Evolutionary conservation across 2,888 invertebrate genomes (phyloP).

Genomic region (Zygogramma bicolorata): DNA sequence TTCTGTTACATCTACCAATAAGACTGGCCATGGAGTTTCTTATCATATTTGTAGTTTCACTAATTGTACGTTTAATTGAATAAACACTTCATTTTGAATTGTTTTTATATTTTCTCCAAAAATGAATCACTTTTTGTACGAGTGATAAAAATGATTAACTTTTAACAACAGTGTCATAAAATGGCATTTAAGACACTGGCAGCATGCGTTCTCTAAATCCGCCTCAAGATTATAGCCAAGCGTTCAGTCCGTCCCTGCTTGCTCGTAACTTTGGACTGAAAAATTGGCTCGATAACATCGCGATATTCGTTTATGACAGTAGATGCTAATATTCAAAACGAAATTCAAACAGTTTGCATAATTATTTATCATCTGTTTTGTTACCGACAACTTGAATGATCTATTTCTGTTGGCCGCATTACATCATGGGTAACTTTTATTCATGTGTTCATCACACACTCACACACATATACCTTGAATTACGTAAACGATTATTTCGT

Average conservation of each 20-base stretch:
- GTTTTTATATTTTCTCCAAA: too few species aligned
- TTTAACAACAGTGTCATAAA: too few species aligned
- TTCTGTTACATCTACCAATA: too few species aligned
- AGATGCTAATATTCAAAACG: not conserved
- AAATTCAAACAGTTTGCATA: not conserved
- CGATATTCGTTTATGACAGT: not conserved
- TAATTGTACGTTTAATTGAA: too few species aligned
- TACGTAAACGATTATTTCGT: not conserved
- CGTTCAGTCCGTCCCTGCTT: slow-evolving; percentile 19
- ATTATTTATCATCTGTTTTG: not conserved
- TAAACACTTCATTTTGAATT: too few species aligned
- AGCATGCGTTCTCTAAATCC: too few species aligned
- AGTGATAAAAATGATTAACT: too few species aligned
- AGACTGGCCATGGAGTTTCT: too few species aligned
- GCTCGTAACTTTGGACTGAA: not conserved
- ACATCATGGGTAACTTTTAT: slow-evolving; percentile 5
- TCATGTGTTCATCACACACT: not conserved
- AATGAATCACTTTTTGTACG: too few species aligned
- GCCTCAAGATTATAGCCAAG: too few species aligned
- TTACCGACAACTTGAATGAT: not conserved
- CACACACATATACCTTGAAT: not conserved
- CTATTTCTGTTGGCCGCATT: slow-evolving; percentile 9
- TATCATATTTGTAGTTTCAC: too few species aligned
- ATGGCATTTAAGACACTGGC: too few species aligned
- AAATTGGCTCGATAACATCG: not conserved